Evolutionary conservation across 2,888 invertebrate genomes (phyloP).

Genomic region (Sesamia inferens): DNA sequence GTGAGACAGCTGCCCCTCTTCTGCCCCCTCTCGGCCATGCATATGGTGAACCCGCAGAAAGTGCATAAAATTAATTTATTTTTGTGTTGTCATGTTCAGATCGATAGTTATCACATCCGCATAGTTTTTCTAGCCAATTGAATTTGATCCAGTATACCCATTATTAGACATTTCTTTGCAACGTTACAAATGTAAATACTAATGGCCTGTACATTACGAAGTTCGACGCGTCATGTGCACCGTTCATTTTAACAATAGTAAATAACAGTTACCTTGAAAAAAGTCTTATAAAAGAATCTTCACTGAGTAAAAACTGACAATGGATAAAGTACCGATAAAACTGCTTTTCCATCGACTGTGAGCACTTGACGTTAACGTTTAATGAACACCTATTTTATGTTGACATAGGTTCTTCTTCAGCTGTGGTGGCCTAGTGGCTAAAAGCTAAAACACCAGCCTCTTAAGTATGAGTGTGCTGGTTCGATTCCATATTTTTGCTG

Average conservation of each 20-base stretch:
- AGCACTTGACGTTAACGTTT: conserved; percentile 17
- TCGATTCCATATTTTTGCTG: too few relatives aligned
- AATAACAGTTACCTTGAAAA: conserved; percentile 44
- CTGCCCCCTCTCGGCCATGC: too few relatives aligned
- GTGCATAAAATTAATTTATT: too few relatives aligned
- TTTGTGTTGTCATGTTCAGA: too few relatives aligned
- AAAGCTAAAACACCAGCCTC: too few relatives aligned
- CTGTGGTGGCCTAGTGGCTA: too few relatives aligned
- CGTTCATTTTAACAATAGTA: conserved; percentile 48
- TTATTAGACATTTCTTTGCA: background rate
- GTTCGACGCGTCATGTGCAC: conserved; percentile 3
- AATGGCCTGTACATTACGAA: background rate
- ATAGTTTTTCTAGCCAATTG: background rate
- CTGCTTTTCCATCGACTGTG: conserved; percentile 36
- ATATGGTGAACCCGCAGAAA: too few relatives aligned
- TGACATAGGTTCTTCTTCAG: background rate
- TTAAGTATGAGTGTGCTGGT: too few relatives aligned
- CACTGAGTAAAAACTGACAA: conserved; percentile 38
- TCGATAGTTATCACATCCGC: too few relatives aligned
- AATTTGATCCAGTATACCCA: background rate
- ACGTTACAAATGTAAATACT: conserved; percentile 4
- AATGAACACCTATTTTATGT: conserved; percentile 5
- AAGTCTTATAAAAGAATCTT: conserved; percentile 25
- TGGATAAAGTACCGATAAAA: conserved; percentile 32
- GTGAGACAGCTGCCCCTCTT: too few relatives aligned